These are phyloP conservation scores for Agrenia bidenticulata DNA, from an alignment of 2,888 invertebrate species.

Conservation along the genomic window DNA sequence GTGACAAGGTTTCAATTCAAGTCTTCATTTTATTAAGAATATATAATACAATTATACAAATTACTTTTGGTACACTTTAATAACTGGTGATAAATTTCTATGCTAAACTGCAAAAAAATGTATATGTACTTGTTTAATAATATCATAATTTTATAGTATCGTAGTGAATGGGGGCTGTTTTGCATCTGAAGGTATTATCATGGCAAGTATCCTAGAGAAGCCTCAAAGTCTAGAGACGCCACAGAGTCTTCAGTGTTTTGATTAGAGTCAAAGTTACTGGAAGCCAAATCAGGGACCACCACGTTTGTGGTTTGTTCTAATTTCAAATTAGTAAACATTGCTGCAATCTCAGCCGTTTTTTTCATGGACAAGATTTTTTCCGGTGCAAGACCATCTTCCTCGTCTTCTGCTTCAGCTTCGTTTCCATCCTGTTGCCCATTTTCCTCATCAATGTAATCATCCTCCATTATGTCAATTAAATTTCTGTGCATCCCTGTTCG, in stretches of 20 bases:
- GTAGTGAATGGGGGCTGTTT: no score
- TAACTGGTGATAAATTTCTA: neutral
- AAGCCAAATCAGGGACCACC: constrained; percentile 30
- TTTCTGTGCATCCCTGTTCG: constrained; percentile 29
- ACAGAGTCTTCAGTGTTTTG: constrained; percentile 38
- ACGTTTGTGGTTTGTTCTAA: constrained; percentile 54
- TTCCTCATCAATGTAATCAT: constrained; percentile 23
- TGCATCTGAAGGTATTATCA: no score
- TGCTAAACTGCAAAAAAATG: constrained; percentile 18
- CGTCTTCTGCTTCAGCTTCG: constrained; percentile 16
- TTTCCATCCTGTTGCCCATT: constrained; percentile 13
- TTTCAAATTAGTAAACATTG: constrained; percentile 71
- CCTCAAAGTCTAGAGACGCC: constrained; percentile 59
- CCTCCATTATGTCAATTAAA: constrained; percentile 37
- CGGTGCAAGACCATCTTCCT: constrained; percentile 38
- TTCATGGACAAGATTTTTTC: constrained; percentile 77
- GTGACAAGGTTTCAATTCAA: no score
- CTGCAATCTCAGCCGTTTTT: constrained; percentile 85
- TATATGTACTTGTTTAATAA: no score
- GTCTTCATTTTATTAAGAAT: no score
- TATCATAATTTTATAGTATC: no score
- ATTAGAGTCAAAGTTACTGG: constrained; percentile 39
- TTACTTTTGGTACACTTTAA: no score
- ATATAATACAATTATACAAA: no score
- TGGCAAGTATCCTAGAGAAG: constrained; percentile 67